Evolutionary conservation across 2,888 invertebrate genomes (phyloP).

Genomic region (Halictus quadricinctus): DNA sequence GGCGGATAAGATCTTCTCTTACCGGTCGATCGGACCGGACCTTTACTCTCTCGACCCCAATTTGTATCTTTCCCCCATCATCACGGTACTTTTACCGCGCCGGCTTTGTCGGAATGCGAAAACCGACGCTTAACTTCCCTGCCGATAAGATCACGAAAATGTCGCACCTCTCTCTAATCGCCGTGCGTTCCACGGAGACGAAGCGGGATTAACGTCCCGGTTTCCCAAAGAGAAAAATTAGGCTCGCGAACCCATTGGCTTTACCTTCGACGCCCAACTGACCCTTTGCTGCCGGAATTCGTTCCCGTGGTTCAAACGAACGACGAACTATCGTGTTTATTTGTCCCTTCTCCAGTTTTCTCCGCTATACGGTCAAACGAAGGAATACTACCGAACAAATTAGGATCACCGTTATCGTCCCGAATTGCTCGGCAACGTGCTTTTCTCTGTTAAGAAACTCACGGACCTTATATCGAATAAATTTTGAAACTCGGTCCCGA

Average conservation of each 20-base stretch:
- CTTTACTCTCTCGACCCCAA: constrained; percentile 71
- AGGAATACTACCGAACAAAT: not conserved
- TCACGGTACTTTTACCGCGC: constrained; percentile 53
- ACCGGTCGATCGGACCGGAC: constrained; percentile 62
- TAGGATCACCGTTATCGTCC: not conserved
- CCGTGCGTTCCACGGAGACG: not conserved
- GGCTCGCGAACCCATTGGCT: not conserved
- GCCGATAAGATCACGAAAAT: constrained; percentile 66
- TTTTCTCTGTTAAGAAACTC: constrained; percentile 9
- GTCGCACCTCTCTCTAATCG: constrained; percentile 61
- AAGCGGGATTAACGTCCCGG: not conserved
- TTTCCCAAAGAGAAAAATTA: constrained; percentile 20
- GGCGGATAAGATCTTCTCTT: constrained; percentile 77
- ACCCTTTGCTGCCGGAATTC: constrained; percentile 60
- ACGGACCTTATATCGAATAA: constrained; percentile 1
- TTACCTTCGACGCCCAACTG: constrained; percentile 16
- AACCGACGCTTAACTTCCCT: constrained; percentile 54
- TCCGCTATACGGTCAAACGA: constrained; percentile 53
- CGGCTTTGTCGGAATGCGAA: constrained; percentile 69
- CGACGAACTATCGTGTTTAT: constrained; percentile 74
- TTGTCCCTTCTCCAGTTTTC: constrained; percentile 65
- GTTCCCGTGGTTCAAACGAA: constrained; percentile 74
- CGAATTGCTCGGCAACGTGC: not conserved
- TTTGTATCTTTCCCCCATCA: constrained; percentile 68
- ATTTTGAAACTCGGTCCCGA: constrained; percentile 50